Evolutionary conservation across 2,888 invertebrate genomes (phyloP), one percentile per base, ranked within the genome.

Genomic region (Apamea crenata): DNA sequence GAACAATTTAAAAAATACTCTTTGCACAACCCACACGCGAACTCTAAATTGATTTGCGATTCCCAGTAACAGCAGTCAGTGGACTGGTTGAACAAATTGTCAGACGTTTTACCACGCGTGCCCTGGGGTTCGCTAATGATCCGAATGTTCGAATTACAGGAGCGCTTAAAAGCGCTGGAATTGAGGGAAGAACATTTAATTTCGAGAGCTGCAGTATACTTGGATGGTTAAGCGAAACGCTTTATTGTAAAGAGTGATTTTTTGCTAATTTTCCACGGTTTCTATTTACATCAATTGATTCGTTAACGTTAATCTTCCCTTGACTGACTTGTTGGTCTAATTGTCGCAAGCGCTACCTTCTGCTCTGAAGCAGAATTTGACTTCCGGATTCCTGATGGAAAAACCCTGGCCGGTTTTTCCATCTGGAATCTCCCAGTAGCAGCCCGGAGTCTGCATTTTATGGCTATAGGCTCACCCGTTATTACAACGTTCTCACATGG

Each of bases 41-140:
- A 18, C 53, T 53, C 8, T 18, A 65, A 40, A 84, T 84, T 84
- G 69, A 84, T 73, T 79, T 65, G 65, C 32, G 32, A 69, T 80
- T 84, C 44, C 36, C 32, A 21, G 59, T 84, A 83, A 40, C 56
- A 67, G 18, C 40, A 70, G 21, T 47, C 14, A n/a, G 4, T 44
- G 47, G 36, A 36, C n/a, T 56, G 40, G 72, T n/a, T 25, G 50
- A 68, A 18, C 78, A 77, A 83, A 69, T 79, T 73, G 63, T 10
- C 29, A 40, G 69, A 21, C 44, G n/a, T 73, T 72, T 59, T 25
- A 78, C 53, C 65, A 61, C 65, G 21, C n/a, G 10, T 40, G 56
- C 53, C 69, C 50, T 14, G 32, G 65, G 53, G 73, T 29, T 47
- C 36, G 44, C 69, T 82, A 79, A 84, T 72, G 84, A 79, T 29